A percentile compares a stretch with the other conserved stretches of the same genome.
These are phyloP conservation scores for Eristalis tenax DNA, from an alignment of 2,888 invertebrate genomes.

Conservation along the genomic window DNA sequence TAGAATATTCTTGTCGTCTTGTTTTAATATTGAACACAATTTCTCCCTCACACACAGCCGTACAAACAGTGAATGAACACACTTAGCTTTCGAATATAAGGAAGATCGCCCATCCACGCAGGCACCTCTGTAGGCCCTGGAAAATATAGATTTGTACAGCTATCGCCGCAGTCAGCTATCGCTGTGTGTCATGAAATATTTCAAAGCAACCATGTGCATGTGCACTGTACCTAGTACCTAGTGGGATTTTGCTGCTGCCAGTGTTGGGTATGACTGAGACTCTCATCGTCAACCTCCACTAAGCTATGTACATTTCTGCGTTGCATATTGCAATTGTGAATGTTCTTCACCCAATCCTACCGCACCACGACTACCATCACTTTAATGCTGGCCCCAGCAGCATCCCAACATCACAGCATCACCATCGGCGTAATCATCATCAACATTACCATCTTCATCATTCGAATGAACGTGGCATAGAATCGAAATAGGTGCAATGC, in stretches of 20 bases:
- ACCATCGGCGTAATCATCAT: constrained; percentile 49
- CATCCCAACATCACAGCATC: constrained; percentile 3
- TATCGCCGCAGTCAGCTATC: constrained; percentile 35
- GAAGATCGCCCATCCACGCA: constrained; percentile 49
- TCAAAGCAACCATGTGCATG: constrained; percentile 62
- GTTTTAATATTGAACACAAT: constrained; percentile 47
- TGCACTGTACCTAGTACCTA: constrained; percentile 36
- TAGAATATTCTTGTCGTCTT: constrained; percentile 27
- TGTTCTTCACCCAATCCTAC: constrained; percentile 54
- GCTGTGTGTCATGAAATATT: constrained; percentile 63
- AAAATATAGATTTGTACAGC: constrained; percentile 63
- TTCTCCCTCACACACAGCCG: background rate
- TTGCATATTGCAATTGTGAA: constrained; percentile 67
- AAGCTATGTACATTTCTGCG: constrained; percentile 53
- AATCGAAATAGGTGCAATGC: constrained; percentile 66
- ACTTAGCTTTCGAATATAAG: constrained; percentile 34
- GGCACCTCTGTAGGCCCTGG: constrained; percentile 61
- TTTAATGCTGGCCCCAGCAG: constrained; percentile 27
- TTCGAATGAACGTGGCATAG: constrained; percentile 48
- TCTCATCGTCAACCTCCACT: background rate
- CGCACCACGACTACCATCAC: background rate
- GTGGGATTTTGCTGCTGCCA: constrained; percentile 20
- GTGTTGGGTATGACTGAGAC: constrained; percentile 30
- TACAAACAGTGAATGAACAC: background rate
- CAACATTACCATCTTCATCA: constrained; percentile 65